Conservation (phyloP, 2,113 vertebrate genomes). For the Pandion haliaetus region DNA sequence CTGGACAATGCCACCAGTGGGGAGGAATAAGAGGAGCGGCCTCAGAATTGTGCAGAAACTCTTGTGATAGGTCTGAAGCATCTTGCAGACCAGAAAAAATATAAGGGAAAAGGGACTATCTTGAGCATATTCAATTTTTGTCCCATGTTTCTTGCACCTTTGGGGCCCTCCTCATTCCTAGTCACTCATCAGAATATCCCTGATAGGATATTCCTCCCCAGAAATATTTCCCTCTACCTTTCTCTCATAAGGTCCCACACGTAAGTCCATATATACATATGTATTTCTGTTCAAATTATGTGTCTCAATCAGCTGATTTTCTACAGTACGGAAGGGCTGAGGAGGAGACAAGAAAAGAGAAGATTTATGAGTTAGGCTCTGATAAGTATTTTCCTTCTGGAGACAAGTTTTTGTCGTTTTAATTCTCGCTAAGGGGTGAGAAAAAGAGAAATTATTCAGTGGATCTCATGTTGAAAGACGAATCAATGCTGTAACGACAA, state of each 20-base stretch:
- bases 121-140: background rate
- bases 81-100: background rate
- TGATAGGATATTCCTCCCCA: background rate
- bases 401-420: background rate
- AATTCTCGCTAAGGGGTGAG: background rate
- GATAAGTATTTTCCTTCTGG: background rate
- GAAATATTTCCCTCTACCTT: background rate
- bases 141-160: background rate
- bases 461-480: slow-evolving; percentile 30
- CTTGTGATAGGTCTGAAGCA: background rate
- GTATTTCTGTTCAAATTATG: background rate
- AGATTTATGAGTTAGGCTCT: background rate
- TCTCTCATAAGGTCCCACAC: background rate
- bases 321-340: background rate
- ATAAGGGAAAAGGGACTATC: background rate
- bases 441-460: background rate
- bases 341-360: background rate
- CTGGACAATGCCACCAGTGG: background rate
- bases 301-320: background rate
- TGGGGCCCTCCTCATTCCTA: background rate
- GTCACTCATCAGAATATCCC: background rate
- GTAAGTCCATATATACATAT: background rate
- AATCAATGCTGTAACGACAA: slow-evolving; percentile 45
- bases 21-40: background rate
- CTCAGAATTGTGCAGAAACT: background rate